phyloP scores from a whole-genome alignment of 2,113 vertebrate genomes.

The Natator depressus region DNA sequence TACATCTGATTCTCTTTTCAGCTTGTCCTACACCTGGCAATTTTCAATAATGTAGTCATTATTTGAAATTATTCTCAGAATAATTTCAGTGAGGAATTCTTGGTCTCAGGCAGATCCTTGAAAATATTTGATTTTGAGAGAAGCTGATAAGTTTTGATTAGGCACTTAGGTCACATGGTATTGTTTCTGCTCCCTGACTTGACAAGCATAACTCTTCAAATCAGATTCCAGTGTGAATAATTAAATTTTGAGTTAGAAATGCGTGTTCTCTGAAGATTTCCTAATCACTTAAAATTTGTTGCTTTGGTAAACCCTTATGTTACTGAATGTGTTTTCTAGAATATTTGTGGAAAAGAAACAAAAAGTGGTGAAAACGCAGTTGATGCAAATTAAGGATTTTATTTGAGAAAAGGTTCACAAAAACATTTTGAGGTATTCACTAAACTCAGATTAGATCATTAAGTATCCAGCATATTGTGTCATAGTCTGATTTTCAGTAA shows the following conservation, averaged over 20 bases:
- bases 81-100: neutral
- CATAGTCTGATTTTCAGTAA: neutral
- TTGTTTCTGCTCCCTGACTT: neutral
- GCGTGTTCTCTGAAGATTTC: neutral
- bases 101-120: neutral
- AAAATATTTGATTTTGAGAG: conserved; percentile 3
- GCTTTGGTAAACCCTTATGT: neutral
- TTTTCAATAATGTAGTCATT: neutral
- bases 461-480: neutral
- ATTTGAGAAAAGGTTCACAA: neutral
- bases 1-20: neutral
- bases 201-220: neutral
- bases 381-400: neutral
- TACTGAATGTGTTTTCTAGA: neutral
- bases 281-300: neutral
- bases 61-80: neutral
- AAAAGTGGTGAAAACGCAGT: neutral
- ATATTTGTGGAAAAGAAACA: neutral
- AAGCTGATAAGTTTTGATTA: neutral
- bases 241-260: neutral
- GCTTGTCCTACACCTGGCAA: neutral
- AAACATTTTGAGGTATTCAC: neutral
- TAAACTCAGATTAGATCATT: neutral
- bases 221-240: neutral
- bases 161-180: neutral